Base-by-base conservation (phyloP, 2,113 vertebrate genomes). In the Lepus timidus region DNA sequence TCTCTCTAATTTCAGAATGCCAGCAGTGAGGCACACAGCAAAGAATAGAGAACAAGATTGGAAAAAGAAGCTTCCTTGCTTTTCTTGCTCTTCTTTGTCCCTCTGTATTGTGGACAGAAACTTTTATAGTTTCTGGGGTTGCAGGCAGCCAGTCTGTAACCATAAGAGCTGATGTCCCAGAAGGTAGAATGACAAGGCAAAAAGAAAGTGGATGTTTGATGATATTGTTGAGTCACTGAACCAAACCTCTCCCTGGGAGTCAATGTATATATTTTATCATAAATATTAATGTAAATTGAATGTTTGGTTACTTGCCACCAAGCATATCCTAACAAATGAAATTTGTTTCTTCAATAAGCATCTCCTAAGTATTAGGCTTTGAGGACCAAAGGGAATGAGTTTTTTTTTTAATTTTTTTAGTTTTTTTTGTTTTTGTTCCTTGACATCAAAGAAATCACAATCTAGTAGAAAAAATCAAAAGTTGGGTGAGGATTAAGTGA, bases 301-400 rank as follows among this genome's bases (percentile, higher is more conserved):
- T 80, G 20, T 91, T 75, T 81, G 67, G 25, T 80, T 90, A 80
- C 31, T 36, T 90, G 16, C 70, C 76, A 65, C 58, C 44, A 83
- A 70, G 16, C 27, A 74, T 12, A 75, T 70, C 23, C 29, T 58
- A 84, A 84, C 19, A 55, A 87, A 49, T 85, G 31, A 73, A 85
- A 85, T 44, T 94, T 23, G 31, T 88, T 85, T 92, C 58, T 85
- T 92, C 14, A 33, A 55, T 44, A 90, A 91, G 11, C 4, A 52
- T 79, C 33, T 78, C 10, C 27, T 75, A 86, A 65, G 6, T 87
- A 19, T 70, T 29, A 87, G 19, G 5, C 10, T 89, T 61, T 49
- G 8, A 7, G 9, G 27, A 62, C 23, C 65, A 81, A 62, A 90
- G 6, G 39, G 58, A 79, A 55, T 75, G 55, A 81, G n/a, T n/a